Percentiles rank a stretch among this genome's conserved stretches.
phyloP scores from a whole-genome alignment of 2,888 invertebrate species.

The Hirudinaria manillensis region DNA sequence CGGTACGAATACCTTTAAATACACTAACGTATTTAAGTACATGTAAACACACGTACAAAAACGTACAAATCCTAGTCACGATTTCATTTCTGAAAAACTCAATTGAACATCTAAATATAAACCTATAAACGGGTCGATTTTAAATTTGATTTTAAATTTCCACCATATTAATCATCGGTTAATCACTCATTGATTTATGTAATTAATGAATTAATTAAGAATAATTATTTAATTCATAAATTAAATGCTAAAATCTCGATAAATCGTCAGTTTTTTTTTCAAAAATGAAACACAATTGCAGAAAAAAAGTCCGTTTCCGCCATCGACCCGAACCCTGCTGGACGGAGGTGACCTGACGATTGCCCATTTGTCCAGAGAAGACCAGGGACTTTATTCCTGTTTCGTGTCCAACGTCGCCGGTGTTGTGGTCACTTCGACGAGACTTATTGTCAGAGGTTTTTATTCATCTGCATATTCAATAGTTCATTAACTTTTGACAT shows the following conservation, averaged over 20 bases:
- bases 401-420: conserved; percentile 90
- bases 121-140: not conserved
- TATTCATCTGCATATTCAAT: no score
- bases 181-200: not conserved
- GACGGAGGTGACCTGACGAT: conserved; percentile 84
- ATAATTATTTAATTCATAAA: not conserved
- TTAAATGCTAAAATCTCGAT: not conserved
- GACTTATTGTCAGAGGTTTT: conserved; percentile 52
- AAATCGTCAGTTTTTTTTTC: no score
- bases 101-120: not conserved
- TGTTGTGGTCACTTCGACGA: conserved; percentile 74
- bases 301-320: conserved; percentile 66
- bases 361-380: conserved; percentile 74
- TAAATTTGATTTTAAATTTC: not conserved
- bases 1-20: not conserved
- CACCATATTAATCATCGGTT: not conserved
- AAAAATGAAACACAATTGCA: conserved; percentile 46
- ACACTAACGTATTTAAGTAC: not conserved
- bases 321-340: conserved; percentile 61
- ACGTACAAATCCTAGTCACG: not conserved
- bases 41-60: not conserved
- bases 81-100: not conserved
- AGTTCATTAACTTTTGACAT: no score
- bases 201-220: not conserved
- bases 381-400: conserved; percentile 92